phyloP scores from a whole-genome alignment of 1,140 invertebrate species.

The Cataglyphis hispanica region DNA sequence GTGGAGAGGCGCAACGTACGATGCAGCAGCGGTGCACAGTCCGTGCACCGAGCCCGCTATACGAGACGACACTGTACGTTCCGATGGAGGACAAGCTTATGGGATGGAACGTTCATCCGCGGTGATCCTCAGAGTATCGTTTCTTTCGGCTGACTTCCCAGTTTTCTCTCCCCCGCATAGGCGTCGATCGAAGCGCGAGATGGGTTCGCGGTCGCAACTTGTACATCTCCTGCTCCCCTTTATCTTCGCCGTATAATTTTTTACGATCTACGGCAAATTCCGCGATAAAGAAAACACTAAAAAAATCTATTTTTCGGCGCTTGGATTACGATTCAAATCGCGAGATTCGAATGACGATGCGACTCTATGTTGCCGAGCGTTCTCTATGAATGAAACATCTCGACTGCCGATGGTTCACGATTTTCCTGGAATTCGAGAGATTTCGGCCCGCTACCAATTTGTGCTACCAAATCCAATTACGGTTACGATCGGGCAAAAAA shows the following conservation, averaged over 20 bases:
- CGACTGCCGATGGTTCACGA: slow-evolving; percentile 28
- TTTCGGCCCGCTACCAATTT: slow-evolving; percentile 49
- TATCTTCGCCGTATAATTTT: background rate
- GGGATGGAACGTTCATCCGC: slow-evolving; percentile 65
- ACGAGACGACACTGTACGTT: slow-evolving; percentile 69
- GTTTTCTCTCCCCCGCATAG: background rate
- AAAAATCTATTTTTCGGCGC: background rate
- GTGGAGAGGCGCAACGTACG: slow-evolving; percentile 62
- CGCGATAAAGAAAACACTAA: background rate
- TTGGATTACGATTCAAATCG: slow-evolving; percentile 30
- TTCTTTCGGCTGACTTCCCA: slow-evolving; percentile 55
- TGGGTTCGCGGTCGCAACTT: background rate
- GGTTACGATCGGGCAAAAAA: slow-evolving; percentile 63
- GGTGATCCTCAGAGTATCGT: slow-evolving; percentile 67
- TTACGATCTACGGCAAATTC: slow-evolving; percentile 1
- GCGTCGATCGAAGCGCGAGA: slow-evolving; percentile 46
- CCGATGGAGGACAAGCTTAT: slow-evolving; percentile 72
- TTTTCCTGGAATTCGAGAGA: slow-evolving; percentile 59
- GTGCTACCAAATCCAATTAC: slow-evolving; percentile 57
- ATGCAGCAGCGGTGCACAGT: slow-evolving; percentile 40
- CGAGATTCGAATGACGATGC: background rate
- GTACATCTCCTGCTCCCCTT: background rate
- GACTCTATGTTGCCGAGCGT: slow-evolving; percentile 15
- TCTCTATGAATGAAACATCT: slow-evolving; percentile 50
- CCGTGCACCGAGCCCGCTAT: slow-evolving; percentile 53